Conservation (phyloP, 1,140 invertebrate species). For the Drosophila setifemur region DNA sequence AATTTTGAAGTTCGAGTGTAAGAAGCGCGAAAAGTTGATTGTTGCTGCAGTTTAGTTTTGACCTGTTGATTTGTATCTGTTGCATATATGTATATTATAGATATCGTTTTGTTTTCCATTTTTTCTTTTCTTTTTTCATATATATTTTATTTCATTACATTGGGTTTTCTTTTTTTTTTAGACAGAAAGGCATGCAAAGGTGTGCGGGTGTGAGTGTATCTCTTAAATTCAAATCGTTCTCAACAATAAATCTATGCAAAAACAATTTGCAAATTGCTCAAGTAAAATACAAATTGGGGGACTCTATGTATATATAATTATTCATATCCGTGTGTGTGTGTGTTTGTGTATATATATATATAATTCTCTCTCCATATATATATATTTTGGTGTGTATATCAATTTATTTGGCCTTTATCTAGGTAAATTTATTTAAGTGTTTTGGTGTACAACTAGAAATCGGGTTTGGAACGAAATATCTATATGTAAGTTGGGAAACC, state of each 20-base stretch:
- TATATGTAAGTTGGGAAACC: constrained; percentile 3
- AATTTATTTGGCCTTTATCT: constrained; percentile 21
- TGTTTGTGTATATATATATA: constrained; percentile 14
- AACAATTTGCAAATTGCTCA: constrained; percentile 42
- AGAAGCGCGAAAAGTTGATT: constrained; percentile 74
- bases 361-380: constrained; percentile 7
- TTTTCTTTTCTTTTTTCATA: background rate
- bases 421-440: constrained; percentile 10
- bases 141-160: constrained; percentile 9
- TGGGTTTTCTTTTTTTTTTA: constrained; percentile 3
- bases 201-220: constrained; percentile 9
- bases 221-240: constrained; percentile 15
- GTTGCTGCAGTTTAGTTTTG: constrained; percentile 59
- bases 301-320: constrained; percentile 7
- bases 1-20: constrained; percentile 26
- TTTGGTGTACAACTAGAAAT: constrained; percentile 26
- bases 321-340: constrained; percentile 1
- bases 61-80: constrained; percentile 34
- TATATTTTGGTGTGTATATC: constrained; percentile 12
- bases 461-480: background rate
- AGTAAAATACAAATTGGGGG: constrained; percentile 30
- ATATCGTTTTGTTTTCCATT: constrained; percentile 33
- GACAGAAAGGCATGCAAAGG: constrained; percentile 57
- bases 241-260: constrained; percentile 39
- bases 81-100: constrained; percentile 29